Evolutionary conservation across 2,888 invertebrate genomes (phyloP), one percentile per base, ranked within the genome.

Genomic region (Papilio gigon): DNA sequence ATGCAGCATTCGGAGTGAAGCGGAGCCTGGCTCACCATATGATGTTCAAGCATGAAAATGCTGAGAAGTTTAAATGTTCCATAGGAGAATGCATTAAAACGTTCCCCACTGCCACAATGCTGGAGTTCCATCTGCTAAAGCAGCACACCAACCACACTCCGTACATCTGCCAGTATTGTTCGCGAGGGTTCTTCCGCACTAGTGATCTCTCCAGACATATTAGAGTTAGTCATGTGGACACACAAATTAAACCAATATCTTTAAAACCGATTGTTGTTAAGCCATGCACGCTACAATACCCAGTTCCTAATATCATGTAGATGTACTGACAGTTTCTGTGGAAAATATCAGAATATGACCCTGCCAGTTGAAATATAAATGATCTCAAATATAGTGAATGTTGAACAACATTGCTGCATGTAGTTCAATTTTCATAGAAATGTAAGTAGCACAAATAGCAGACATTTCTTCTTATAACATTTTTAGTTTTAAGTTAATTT

Each of bases 91-190:
- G 92, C 67, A 80, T 76, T 0, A 84, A 83, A 65, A 85, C 88
- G 1, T 92, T 92, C 59, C 91, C 91, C 0, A 87, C 84, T 0
- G 86, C 87, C 0, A 81, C 82, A 44, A 90, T 92, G 89, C 73
- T 92, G 37, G 89, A 92, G 76, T 91, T 87, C 72, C 92, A 92
- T 71, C 77, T 91, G 9, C 74, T 91, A 14, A 92, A 92, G 75
- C 82, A 87, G 69, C 92, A 92, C 58, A 87, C 88, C 1, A 87
- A 91, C 67, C 85, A 86, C 47, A 89, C 90, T 1, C 92, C 92
- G 0, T 90, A 86, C 42, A 73, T 88, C 1, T 92, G 92, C 71
- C 84, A 81, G 47, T 86, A 90, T 67, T 92, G 92, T 68, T 83
- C 88, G 0, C 79, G 89, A 66, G 88, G 90, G 0, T 92, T 90